These are phyloP conservation scores for Balearica regulorum DNA, from an alignment of 2,797 vertebrate genomes.

Conservation along the genomic window DNA sequence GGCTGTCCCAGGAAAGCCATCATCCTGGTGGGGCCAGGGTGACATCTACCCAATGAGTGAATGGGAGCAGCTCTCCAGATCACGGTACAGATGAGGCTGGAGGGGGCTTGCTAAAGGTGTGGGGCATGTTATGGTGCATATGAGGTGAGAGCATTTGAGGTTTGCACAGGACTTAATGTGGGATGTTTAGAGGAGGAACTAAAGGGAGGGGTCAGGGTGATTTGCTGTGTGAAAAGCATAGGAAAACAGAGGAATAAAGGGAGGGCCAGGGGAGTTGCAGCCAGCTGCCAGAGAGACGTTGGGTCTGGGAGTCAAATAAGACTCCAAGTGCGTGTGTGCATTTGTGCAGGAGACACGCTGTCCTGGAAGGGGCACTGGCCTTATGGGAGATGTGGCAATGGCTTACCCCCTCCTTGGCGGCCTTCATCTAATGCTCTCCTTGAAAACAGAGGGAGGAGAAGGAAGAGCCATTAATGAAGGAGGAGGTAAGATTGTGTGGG, in stretches of 20 bases:
- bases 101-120: neutral
- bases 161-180: neutral
- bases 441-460: neutral
- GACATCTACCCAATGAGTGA: fast-evolving
- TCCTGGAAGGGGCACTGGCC: neutral
- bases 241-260: neutral
- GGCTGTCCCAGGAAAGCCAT: neutral
- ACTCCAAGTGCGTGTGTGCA: fast-evolving
- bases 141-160: neutral
- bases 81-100: no score
- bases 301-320: neutral
- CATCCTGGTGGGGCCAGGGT: neutral
- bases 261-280: neutral
- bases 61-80: neutral
- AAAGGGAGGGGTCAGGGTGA: neutral
- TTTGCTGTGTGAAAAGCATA: neutral
- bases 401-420: neutral
- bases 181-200: neutral
- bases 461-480: neutral
- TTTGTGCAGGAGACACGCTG: neutral
- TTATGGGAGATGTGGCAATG: fast-evolving
- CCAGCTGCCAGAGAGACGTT: neutral
- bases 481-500: neutral
- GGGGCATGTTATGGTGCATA: fast-evolving
- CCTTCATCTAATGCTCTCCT: neutral